Conservation (phyloP, 2,797 vertebrate genomes). For the Anabacerthia variegaticeps region DNA sequence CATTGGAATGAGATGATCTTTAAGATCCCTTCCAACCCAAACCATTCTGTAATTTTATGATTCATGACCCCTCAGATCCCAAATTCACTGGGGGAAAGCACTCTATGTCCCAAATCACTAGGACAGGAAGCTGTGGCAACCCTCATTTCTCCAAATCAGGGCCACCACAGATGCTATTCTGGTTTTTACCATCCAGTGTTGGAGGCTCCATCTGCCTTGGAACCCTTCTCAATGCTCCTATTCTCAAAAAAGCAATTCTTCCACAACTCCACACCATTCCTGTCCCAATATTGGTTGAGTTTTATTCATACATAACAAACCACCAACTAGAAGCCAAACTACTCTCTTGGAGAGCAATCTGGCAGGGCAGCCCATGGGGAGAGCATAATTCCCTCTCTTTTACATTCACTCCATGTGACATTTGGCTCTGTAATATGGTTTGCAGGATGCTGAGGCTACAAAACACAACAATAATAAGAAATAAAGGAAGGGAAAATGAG, state of each 20-base stretch:
- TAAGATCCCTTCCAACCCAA: background rate
- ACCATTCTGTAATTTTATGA: background rate
- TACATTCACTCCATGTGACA: accelerated
- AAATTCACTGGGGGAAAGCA: background rate
- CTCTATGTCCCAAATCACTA: background rate
- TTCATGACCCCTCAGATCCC: background rate
- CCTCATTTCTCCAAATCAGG: background rate
- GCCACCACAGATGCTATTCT: accelerated
- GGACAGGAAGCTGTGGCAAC: background rate
- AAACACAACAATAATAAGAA: background rate
- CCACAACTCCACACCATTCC: background rate
- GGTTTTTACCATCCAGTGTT: accelerated
- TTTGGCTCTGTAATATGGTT: background rate
- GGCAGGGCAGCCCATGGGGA: accelerated
- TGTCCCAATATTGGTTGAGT: accelerated
- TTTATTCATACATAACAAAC: background rate
- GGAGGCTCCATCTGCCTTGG: background rate
- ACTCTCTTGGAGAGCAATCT: background rate
- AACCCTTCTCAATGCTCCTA: background rate
- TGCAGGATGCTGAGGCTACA: background rate
- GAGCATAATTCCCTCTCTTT: background rate
- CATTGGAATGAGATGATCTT: background rate
- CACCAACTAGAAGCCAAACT: background rate
- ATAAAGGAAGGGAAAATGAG: background rate
- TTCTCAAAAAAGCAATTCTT: background rate